Base-by-base conservation (phyloP, 92 coral and sea anemone species). In the Epizoanthus rinbou region DNA sequence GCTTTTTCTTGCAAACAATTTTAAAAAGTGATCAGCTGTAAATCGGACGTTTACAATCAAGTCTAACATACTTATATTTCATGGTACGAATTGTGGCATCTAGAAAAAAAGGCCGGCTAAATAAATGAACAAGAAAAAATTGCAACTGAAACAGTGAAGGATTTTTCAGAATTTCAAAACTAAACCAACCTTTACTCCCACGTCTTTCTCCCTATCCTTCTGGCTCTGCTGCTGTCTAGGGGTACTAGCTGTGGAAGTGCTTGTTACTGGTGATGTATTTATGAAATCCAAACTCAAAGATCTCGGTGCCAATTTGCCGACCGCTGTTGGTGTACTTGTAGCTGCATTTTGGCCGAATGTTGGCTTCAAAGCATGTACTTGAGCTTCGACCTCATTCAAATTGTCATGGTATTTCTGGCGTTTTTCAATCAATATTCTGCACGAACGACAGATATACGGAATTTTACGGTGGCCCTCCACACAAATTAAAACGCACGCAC, bases 381-480 rank as follows among this genome's bases (percentile, higher is more conserved):
- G 17, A 17, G 57, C 60, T 59, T 75, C 81, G 11, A 57, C 65
- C 18, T 11, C 60, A 43, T 56, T 22, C 25, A 75, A 22, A 57
- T 57, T 75, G 64, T 18, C 82, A 23, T n/a, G 35, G 57, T 50
- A 60, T 13, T 47, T 75, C 65, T 75, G 65, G 52, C 64, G 15
- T 14, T 75, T 75, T 43, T 24, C 82, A n/a, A 76, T n/a, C 8
- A 76, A 64, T 19, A 43, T 76, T 35, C 39, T 76, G 82, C 82
- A 76, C 43, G 43, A 17, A 59, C 82, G 82, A 23, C 70, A 76
- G 67, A 57, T 43, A 52, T 43, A 74, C 3, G 80, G 80, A 24
- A 3, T 13, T 22, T 74, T 37, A 37, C 43, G 43, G 43, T 37
- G 43, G 43, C 5, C 43, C 43, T 28, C 43, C 43, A 37, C 43